Base-by-base conservation (phyloP, 2,797 vertebrate species). In the Cryptoprocta ferox region DNA sequence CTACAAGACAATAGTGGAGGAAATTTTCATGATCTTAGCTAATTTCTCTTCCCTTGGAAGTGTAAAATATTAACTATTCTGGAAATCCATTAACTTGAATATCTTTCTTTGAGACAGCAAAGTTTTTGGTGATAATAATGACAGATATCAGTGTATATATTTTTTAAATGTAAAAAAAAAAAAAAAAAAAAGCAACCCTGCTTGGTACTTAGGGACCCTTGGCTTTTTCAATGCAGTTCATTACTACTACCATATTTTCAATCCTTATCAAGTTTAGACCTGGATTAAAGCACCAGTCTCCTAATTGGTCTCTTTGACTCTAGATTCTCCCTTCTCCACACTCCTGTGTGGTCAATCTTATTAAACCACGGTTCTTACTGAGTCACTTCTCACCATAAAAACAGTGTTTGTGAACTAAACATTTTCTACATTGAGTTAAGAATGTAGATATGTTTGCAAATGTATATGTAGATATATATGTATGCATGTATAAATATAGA, bases 1-100 rank as follows among this genome's bases (percentile, higher is more conserved):
- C 95, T 98, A 96, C 92, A 98, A 97, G 93, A 95, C 97, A 98
- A 98, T 98, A 98, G 95, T 97, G 98, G 97, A 98, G 93, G 96
- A 98, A 98, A 97, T 97, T 97, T 98, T 97, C 97, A 89, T 88
- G 93, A 92, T 97, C 94, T 93, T 98, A 97, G 89, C 84, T 95
- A 59, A 92, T 97, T 91, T 98, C 42, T 79, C 50, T 98, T 97
- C 92, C 94, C 0, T 16, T 97, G 98, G 95, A 97, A 97, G 90
- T 86, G 50, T 85, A 97, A 98, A 97, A 66, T 96, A 97, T 98
- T 97, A 89, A 95, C 59, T 95, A 15, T 97, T 97, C 92, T 48
- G 88, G 94, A 93, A 97, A 97, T 97, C 19, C 79, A 96, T 97
- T 98, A 98, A 98, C 97, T 98, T 97, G 28, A 98, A 97, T 97